A percentile compares a stretch with the other conserved stretches of the same genome.
Evolutionary conservation across 2,113 vertebrate species (phyloP).

Genomic region (Macrotus californicus): DNA sequence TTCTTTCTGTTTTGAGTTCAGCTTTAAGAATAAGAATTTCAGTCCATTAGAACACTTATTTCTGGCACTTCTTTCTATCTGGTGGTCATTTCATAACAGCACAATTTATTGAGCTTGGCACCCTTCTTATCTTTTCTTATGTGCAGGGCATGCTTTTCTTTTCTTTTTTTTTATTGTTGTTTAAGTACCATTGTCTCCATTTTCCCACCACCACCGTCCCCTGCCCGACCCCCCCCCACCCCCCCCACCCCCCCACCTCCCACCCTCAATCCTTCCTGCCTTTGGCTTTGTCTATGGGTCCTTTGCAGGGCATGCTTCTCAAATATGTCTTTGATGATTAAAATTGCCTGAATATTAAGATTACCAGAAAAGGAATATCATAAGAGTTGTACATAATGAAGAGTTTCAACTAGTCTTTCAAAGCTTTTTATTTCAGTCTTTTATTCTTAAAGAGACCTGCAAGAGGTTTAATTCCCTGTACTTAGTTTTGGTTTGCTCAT

Average conservation of each 20-base stretch:
- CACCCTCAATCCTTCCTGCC: too few species aligned
- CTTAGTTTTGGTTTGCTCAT: background rate
- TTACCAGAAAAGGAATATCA: background rate
- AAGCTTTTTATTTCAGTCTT: constrained; percentile 34
- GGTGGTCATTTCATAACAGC: constrained; percentile 8
- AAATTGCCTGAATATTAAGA: background rate
- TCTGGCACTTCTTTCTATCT: background rate
- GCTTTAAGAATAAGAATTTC: background rate
- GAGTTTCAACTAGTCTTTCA: background rate
- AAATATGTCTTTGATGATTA: constrained; percentile 1
- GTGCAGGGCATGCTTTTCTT: background rate
- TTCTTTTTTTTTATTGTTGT: too few species aligned
- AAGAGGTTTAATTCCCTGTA: background rate
- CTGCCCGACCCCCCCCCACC: too few species aligned
- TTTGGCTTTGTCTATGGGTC: too few species aligned
- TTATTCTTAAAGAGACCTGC: background rate
- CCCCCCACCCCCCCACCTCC: too few species aligned
- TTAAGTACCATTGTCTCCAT: too few species aligned
- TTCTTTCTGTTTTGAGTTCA: background rate
- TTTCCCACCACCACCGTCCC: too few species aligned
- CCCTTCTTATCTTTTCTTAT: background rate
- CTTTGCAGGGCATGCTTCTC: background rate
- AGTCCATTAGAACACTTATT: background rate
- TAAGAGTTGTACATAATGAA: background rate
- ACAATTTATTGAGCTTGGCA: constrained; percentile 24